Base-by-base conservation (phyloP, 2,888 invertebrate species). In the Mimas tiliae region DNA sequence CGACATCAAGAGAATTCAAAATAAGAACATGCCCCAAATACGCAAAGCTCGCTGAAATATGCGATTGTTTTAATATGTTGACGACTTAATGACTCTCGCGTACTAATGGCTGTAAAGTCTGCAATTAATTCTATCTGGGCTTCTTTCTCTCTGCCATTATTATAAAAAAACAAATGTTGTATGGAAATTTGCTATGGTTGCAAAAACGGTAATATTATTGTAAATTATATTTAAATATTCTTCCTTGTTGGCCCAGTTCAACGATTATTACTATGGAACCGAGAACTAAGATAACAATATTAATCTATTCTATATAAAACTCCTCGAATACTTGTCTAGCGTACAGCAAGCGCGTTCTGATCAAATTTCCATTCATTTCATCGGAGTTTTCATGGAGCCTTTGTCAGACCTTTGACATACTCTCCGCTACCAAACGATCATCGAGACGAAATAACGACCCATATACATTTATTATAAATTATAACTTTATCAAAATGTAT, bases 1-100 rank as follows among this genome's bases (percentile, higher is more conserved):
- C 70, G 76, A 69, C 75, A 72, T 76, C 74, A 72, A 63, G 71
- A 69, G 76, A 74, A 73, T 75, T 70, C 70, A 48, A 68, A 75
- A 74, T 73, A 70, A 67, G 69, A 70, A 70, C 68, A 42, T 62
- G 55, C 51, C 67, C 67, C 72, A 71, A 71, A 73, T 74, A 67
- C 62, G 65, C 58, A 16, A 58, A 42, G 42, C 58, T 58, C 42
- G 58, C 58, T 58, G 38, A 58, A 55, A 55, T 55, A 55, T 55
- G 63, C 63, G 42, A 73, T 78, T 75, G 74, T 72, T 50, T 74
- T 74, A 58, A 42, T 51, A 67, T 67, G 66, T 66, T 63, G 70
- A 70, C 65, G 65, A 67, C 72, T 67, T 72, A 72, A 77, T 73
- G 68, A 64, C 69, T 47, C 53, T 48, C 50, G 27, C 58, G 55